Base-by-base conservation (phyloP, 1,140 invertebrate species). In the Pseudoatta argentina region DNA sequence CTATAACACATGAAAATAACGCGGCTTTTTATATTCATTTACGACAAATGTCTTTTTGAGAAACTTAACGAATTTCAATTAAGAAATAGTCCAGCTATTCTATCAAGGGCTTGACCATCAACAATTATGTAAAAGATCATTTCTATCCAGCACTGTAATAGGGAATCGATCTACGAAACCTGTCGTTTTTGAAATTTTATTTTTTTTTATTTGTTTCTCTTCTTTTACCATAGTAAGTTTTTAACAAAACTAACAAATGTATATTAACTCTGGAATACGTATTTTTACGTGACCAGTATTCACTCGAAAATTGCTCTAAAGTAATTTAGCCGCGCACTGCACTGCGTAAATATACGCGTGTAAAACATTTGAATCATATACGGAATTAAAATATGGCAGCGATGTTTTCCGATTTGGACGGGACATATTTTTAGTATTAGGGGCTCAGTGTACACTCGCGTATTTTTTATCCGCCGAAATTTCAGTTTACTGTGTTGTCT, bases 61-160 rank as follows among this genome's bases (percentile, higher is more conserved):
- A 71, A 71, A 81, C 6, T 34, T 51, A 63, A 61, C 4, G 12
- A 75, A 83, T 39, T 83, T 72, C 4, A 83, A 55, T 51, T 64
- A 69, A 39, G 85, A 82, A 89, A 90, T 90, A 89, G 89, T 61
- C 76, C 89, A 89, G 89, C 89, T 90, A 89, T 90, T 89, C 44
- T 57, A 73, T 39, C 10, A 87, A 61, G 10, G 18, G 27, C 48
- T 64, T 21, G 30, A 72, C 34, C 57, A 30, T 61, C 7, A 83
- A 73, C 69, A 30, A 83, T 83, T 75, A 75, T 24, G 55, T 82
- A 82, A 82, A 51, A 18, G 8, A 51, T 48, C 24, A 39, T 83
- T 24, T 63, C 8, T 83, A 55, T 61, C 67, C 79, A 73, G 79
- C 55, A 83, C 7, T 55, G 48, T 51, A 30, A 48, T 59, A 73